Base-by-base conservation (phyloP, 2,113 vertebrate genomes). In the Willisornis vidua region DNA sequence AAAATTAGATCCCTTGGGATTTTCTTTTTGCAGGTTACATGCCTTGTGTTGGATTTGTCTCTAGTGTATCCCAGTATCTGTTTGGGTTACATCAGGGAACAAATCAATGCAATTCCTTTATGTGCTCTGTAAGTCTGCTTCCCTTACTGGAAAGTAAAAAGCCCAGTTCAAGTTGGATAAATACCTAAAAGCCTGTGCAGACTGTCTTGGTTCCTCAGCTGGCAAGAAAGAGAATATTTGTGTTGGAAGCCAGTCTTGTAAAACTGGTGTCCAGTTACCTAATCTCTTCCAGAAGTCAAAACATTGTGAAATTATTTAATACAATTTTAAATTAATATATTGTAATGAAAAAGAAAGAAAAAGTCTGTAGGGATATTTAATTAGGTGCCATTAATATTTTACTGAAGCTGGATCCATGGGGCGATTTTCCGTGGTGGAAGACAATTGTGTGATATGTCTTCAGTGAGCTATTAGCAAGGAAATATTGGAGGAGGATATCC, bases 261-360 rank as follows among this genome's bases (percentile, higher is more conserved):
- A 48, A 86, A 80, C 28, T 86, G 57, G 48, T 88, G 57, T 95
- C 65, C 61, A 43, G 76, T 93, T 93, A 74, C 59, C 86, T 94
- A 88, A 96, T 94, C 58, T 81, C 19, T 90, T 93, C 90, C 90
- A 91, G 94, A 84, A 94, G 73, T 93, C 73, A 74, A 88, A 93
- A 52, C 57, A 58, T 74, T 90, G 39, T 49, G 86, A 83, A 93
- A 89, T 61, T 19, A 66, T 93, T 90, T 93, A 77, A 61, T 97
- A 46, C 15, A 29, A 58, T 86, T 93, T 80, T 80, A 65, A 35
- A 39, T 84, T 90, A 52, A 81, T 90, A 49, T 45, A 49, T 74
- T 74, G 15, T 57, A 80, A 86, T 79, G 6, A 82, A 76, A 80
- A 89, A 65, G 5, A 57, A 77, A 68, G 65, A 54, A 1, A 61